These are phyloP conservation scores for Germaria angustata DNA, from an alignment of 2,888 invertebrate genomes.

Conservation along the genomic window DNA sequence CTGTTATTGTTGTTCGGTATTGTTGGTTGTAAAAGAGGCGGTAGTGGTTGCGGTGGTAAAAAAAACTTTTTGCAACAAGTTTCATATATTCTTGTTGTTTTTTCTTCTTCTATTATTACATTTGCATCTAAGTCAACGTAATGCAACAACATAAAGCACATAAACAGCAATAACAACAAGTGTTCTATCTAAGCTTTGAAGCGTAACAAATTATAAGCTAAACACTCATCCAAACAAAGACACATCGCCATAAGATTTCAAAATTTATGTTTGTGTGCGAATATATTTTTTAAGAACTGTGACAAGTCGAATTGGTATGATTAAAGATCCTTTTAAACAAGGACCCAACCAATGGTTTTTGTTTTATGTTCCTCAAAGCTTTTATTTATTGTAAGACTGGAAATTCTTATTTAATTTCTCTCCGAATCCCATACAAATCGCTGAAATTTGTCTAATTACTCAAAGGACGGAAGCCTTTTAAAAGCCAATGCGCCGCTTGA, in stretches of 20 bases:
- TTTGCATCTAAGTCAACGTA: conserved; percentile 54
- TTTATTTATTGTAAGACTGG: too few species aligned
- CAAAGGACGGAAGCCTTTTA: too few species aligned
- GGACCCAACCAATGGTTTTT: too few species aligned
- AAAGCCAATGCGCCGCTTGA: too few species aligned
- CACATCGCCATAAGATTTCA: not conserved
- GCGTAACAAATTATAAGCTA: conserved; percentile 64
- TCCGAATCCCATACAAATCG: too few species aligned
- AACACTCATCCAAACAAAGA: not conserved
- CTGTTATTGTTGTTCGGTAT: not conserved
- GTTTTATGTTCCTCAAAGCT: too few species aligned
- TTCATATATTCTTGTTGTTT: conserved; percentile 12
- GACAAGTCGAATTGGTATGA: not conserved
- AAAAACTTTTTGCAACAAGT: conserved; percentile 43
- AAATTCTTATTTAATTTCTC: too few species aligned
- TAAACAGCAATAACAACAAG: conserved; percentile 48
- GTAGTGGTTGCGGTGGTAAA: conserved; percentile 1
- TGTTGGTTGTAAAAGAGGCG: not conserved
- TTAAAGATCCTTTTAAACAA: too few species aligned
- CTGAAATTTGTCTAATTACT: too few species aligned
- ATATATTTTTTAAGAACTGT: not conserved
- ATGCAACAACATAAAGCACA: conserved; percentile 18
- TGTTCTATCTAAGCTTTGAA: conserved; percentile 67
- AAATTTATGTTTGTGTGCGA: conserved; percentile 1
- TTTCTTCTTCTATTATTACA: not conserved